Evolutionary conservation across 2,113 vertebrate species (phyloP).

Genomic region (Psilopsiagon aurifrons): DNA sequence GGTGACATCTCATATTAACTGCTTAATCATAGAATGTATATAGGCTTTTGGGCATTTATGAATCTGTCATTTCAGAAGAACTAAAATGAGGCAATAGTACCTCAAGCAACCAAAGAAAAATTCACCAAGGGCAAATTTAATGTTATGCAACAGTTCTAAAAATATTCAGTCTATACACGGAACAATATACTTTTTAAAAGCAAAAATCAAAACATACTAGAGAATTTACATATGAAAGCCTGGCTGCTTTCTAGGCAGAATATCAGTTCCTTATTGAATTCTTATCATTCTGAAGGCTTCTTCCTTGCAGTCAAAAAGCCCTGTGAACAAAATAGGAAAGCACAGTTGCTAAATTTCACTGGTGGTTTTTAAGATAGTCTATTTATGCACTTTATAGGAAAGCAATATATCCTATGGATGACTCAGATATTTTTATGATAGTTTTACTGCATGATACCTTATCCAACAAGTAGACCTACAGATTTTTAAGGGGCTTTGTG

Average conservation of each 20-base stretch:
- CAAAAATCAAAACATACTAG: conserved; percentile 3
- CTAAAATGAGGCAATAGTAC: conserved; percentile 9
- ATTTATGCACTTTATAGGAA: not conserved
- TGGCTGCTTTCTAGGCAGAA: conserved; percentile 33
- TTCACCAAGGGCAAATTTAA: conserved; percentile 13
- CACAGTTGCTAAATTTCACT: not conserved
- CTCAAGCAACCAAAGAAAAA: conserved; percentile 6
- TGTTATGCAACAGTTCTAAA: conserved; percentile 36
- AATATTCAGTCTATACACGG: not conserved
- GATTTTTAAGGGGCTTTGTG: not conserved
- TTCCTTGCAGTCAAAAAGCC: not conserved
- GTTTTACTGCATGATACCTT: not conserved
- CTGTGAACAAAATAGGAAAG: not conserved
- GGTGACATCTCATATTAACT: conserved; percentile 49
- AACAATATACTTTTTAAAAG: conserved; percentile 23
- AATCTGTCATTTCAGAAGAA: conserved; percentile 37
- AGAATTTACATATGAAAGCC: conserved; percentile 49
- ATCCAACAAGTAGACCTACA: not conserved
- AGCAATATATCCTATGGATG: not conserved
- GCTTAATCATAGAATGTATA: not conserved
- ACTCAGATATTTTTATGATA: not conserved
- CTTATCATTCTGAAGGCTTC: not conserved
- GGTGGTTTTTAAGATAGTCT: not conserved
- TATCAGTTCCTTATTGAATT: not conserved
- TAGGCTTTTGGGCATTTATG: conserved; percentile 11